Percentiles rank a stretch among this genome's conserved stretches.
These are phyloP conservation scores for Seriola rivoliana DNA, from an alignment of 2,113 vertebrate species.

Conservation along the genomic window DNA sequence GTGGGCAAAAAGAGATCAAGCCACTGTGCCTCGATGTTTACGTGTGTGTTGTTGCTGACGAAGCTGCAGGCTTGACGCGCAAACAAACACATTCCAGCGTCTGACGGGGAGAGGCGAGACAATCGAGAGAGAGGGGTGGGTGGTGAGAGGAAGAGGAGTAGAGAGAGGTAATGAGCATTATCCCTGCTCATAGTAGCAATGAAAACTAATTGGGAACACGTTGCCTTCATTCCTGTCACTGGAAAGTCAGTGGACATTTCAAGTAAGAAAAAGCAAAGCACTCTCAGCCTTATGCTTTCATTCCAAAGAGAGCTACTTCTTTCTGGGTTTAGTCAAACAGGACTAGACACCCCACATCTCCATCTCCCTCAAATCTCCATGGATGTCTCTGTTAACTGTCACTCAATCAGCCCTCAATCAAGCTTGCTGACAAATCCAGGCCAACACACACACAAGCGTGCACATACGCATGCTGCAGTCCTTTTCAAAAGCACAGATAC, in stretches of 20 bases:
- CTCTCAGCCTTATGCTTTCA: not conserved
- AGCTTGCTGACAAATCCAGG: conserved; percentile 3
- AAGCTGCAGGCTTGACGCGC: conserved; percentile 24
- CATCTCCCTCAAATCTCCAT: conserved; percentile 15
- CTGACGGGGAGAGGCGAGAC: conserved; percentile 34
- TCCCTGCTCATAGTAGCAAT: not conserved
- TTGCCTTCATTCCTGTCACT: not conserved
- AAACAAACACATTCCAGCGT: conserved; percentile 71
- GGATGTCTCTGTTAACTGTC: conserved; percentile 20
- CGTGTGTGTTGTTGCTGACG: conserved; percentile 38
- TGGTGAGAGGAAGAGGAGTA: not conserved
- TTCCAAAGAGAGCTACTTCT: not conserved
- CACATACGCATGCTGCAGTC: not conserved
- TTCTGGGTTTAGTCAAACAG: not conserved
- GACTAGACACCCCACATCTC: conserved; percentile 1
- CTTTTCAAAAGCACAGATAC: conserved; percentile 36
- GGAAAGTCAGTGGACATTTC: not conserved
- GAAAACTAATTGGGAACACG: not conserved
- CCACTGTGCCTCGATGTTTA: conserved; percentile 45
- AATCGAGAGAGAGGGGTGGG: not conserved
- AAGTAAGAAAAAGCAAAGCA: not conserved
- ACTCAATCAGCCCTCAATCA: conserved; percentile 19
- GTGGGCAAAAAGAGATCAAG: conserved; percentile 45
- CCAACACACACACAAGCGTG: not conserved
- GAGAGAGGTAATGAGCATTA: not conserved